Percentiles rank a stretch among this genome's conserved stretches.
phyloP scores from a whole-genome alignment of 2,113 vertebrate genomes.

The Prunella himalayana region DNA sequence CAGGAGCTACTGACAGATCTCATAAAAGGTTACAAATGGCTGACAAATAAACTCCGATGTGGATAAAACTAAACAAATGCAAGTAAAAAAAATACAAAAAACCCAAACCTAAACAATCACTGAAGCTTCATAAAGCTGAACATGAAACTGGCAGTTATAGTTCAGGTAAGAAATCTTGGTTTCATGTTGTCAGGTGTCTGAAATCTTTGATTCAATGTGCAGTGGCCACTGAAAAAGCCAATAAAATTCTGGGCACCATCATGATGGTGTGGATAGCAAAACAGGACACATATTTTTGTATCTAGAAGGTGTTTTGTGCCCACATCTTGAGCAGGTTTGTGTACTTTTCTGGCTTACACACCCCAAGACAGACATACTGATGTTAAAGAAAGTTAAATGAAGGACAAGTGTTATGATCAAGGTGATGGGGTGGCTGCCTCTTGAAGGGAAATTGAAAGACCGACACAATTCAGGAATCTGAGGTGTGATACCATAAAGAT shows the following conservation, averaged over 20 bases:
- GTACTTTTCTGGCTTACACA: neutral
- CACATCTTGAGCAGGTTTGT: neutral
- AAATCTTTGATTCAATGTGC: neutral
- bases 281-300: neutral
- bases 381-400: neutral
- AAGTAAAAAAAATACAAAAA: neutral
- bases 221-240: neutral
- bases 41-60: fast-evolving
- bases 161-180: neutral
- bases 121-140: neutral
- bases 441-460: neutral
- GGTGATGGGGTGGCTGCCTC: neutral
- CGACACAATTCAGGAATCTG: neutral
- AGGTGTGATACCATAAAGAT: neutral
- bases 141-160: neutral
- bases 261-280: neutral
- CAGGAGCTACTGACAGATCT: neutral
- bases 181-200: neutral
- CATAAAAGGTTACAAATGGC: neutral
- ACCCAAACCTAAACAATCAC: neutral
- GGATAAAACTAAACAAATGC: neutral
- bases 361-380: neutral
- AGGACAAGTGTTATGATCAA: neutral
- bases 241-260: neutral
- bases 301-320: neutral